Evolutionary conservation across 2,113 vertebrate species (phyloP).

Genomic region (Pelodiscus sinensis): DNA sequence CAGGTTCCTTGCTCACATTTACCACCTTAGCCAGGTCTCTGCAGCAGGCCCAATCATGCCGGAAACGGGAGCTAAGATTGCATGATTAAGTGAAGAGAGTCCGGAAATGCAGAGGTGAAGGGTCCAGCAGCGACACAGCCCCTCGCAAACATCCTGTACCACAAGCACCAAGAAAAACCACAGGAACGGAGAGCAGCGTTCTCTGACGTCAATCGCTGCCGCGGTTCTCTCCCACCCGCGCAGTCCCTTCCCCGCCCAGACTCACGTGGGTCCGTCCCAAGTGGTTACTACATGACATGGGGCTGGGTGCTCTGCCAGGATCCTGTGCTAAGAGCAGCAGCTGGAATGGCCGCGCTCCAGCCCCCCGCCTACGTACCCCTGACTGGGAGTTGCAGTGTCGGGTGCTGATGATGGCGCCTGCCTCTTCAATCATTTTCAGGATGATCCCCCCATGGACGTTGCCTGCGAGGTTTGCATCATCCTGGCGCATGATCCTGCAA

Average conservation of each 20-base stretch:
- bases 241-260: not conserved
- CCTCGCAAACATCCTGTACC: not conserved
- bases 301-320: not conserved
- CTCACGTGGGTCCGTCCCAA: not conserved
- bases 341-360: no score
- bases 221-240: not conserved
- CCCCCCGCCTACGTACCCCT: constrained; percentile 73
- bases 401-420: constrained; percentile 92
- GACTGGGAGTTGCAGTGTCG: constrained; percentile 92
- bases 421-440: constrained; percentile 98
- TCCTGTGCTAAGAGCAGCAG: not conserved
- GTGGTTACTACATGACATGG: not conserved
- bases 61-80: not conserved
- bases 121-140: not conserved
- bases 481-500: constrained; percentile 91
- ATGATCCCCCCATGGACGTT: constrained; percentile 94
- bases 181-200: not conserved
- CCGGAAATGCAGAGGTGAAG: not conserved
- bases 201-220: not conserved
- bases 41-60: not conserved
- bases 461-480: constrained; percentile 92
- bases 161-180: not conserved
- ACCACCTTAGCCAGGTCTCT: not conserved
- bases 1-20: not conserved
- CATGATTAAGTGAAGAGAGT: not conserved